Evolutionary conservation across 2,888 invertebrate genomes (phyloP), one percentile per base, ranked within the genome.

Genomic region (Bugulina stolonifera): DNA sequence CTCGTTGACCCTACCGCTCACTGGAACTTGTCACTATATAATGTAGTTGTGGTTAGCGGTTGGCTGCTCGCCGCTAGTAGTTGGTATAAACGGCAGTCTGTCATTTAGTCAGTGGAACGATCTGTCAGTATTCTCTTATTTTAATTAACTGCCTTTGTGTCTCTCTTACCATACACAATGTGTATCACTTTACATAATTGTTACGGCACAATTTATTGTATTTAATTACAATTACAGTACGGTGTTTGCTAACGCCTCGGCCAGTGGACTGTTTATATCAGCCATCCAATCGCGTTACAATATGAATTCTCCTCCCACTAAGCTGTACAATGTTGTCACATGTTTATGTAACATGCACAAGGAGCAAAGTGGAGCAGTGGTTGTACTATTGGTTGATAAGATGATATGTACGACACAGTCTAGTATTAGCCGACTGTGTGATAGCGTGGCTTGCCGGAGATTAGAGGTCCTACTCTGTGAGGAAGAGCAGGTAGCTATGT

Each of bases 301-400:
- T 77, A 84, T 86, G 69, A 85, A 87, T 72, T 76, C 78, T 1
- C 14, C 57, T 2, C 70, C 64, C 10, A 69, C 69, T 71, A 23
- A 57, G 34, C 23, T 55, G 52, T 55, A 70, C 43, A 54, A 22
- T 27, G 18, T 35, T 29, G 29, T 72, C 35, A 35, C 34, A 27
- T 54, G 54, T 55, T 83, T 93, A 57, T 88, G 89, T 54, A 89
- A 90, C 23, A 82, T 84, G 52, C 86, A 86, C 76, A 77, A 79
- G 35, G 80, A 91, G 89, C 91, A 92, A 81, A 90, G 90, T 25
- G 92, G 93, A 0, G 87, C 90, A 0, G 85, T 93, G 22, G 85
- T 93, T 58, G 85, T 86, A 58, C 82, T 89, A 22, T 81, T 91
- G 25, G 84, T 90, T 10, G 88, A 89, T 71, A 86, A 87, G 78